Percentiles rank a stretch among this genome's conserved stretches.
phyloP scores from a whole-genome alignment of 2,113 vertebrate genomes.

The Psilopsiagon aymara region DNA sequence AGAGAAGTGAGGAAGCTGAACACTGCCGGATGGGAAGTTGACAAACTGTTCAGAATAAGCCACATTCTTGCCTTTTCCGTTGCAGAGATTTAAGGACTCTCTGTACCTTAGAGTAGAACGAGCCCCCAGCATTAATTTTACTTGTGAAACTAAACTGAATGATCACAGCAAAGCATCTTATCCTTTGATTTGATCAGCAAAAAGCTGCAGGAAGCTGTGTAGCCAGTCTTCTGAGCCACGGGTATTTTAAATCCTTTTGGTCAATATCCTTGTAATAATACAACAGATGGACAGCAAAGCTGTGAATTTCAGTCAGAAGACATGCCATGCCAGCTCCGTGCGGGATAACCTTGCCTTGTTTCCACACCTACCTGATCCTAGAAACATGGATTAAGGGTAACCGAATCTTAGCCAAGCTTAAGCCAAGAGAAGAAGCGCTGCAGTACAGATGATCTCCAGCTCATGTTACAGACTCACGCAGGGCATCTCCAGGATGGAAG shows the following conservation, averaged over 20 bases:
- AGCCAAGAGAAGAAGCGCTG: neutral
- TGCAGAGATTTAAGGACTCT: neutral
- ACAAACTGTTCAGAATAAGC: constrained; percentile 9
- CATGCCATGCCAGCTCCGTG: neutral
- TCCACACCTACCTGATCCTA: neutral
- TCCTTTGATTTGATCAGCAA: neutral
- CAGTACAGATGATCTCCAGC: neutral
- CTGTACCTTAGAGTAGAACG: neutral
- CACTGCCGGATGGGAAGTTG: neutral
- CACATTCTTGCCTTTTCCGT: neutral
- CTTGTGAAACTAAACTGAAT: neutral
- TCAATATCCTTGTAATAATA: neutral
- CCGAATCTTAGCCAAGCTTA: neutral
- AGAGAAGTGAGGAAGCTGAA: constrained; percentile 34
- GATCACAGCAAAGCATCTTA: neutral
- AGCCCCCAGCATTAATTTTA: neutral
- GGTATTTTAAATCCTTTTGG: neutral
- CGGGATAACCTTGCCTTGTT: neutral
- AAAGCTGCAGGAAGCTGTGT: neutral
- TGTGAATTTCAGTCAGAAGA: neutral
- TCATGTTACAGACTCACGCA: neutral
- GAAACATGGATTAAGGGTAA: constrained; percentile 18
- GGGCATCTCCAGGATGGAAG: neutral
- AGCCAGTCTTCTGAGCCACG: neutral
- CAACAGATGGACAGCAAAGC: neutral